Evolutionary conservation across 2,888 invertebrate species (phyloP), one percentile per base, ranked within the genome.

Genomic region (Leptinotarsa tumamoca): DNA sequence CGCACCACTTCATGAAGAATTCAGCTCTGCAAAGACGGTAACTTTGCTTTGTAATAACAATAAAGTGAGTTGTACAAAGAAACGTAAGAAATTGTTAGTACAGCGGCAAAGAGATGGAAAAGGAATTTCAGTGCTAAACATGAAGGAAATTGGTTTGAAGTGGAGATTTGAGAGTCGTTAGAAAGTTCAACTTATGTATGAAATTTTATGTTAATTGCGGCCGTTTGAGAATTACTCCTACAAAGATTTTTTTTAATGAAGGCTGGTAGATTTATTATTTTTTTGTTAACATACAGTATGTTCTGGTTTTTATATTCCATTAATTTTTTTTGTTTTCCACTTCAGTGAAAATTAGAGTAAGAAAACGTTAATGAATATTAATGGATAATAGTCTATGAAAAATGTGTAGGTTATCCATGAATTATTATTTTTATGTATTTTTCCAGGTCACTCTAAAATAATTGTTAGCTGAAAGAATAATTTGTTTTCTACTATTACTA

Each of bases 31-130:
- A 56, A 70, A 58, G 70, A 49, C 18, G 23, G 23, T 49, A 58
- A 70, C 43, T 70, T 51, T 50, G 58, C 70, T 70, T 58, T 58
- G 70, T 61, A 61, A 70, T 70, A 70, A 58, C 50, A 58, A 61
- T 58, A 49, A 58, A 61, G 70, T 18, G 49, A 70, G 49, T 43
- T 43, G 63, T 63, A 43, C 49, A 70, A 49, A 70, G 49, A 58
- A 70, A 70, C 56, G 70, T 52, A 15, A 23, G 54, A 10, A 43
- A 70, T 70, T 58, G 70, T 70, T 70, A 49, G 56, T 33, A 49
- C 21, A 58, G 56, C 70, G 58, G 58, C 70, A 61, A 58, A 70
- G 56, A 51, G 18, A 61, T 43, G 17, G 23, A 61, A 61, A 58
- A 58, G 58, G 43, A 70, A 43, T 70, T 61, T 58, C 70, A 56